Evolutionary conservation across 2,888 invertebrate species (phyloP).

Genomic region (Folsomia candida): DNA sequence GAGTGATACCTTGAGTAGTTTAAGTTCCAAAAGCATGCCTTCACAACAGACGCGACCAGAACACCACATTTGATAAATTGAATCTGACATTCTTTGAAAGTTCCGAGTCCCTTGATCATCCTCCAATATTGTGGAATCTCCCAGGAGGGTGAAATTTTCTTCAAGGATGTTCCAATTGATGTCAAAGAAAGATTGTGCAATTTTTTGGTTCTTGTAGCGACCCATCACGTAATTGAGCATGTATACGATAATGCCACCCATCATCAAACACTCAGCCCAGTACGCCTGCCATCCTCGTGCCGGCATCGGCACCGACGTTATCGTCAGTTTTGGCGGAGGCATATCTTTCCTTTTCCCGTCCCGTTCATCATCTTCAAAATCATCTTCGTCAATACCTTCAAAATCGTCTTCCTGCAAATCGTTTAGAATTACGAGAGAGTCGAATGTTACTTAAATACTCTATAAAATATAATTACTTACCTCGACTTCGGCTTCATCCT

Average conservation of each 20-base stretch:
- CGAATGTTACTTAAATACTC: neutral
- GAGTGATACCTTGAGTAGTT: slow-evolving; percentile 73
- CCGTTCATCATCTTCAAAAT: slow-evolving; percentile 41
- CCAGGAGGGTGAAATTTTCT: slow-evolving; percentile 47
- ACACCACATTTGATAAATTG: slow-evolving; percentile 50
- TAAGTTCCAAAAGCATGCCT: slow-evolving; percentile 93
- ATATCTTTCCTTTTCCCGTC: slow-evolving; percentile 40
- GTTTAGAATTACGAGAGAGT: neutral
- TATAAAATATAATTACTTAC: too few relatives aligned
- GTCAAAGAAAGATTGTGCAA: slow-evolving; percentile 49
- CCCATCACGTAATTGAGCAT: slow-evolving; percentile 49
- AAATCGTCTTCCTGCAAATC: slow-evolving; percentile 44
- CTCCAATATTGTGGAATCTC: slow-evolving; percentile 44
- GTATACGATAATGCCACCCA: slow-evolving; percentile 45
- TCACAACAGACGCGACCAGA: slow-evolving; percentile 86
- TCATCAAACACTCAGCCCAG: slow-evolving; percentile 47
- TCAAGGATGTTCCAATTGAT: slow-evolving; percentile 48
- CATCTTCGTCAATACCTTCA: slow-evolving; percentile 42
- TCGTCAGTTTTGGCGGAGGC: slow-evolving; percentile 49
- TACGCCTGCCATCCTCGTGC: slow-evolving; percentile 49
- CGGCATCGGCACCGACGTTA: slow-evolving; percentile 50
- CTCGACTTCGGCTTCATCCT: slow-evolving; percentile 44
- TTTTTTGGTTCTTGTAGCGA: slow-evolving; percentile 49
- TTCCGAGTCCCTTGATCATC: slow-evolving; percentile 47
- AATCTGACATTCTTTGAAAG: slow-evolving; percentile 48